Conservation (phyloP, 2,797 vertebrate species). For the Sparus aurata region DNA sequence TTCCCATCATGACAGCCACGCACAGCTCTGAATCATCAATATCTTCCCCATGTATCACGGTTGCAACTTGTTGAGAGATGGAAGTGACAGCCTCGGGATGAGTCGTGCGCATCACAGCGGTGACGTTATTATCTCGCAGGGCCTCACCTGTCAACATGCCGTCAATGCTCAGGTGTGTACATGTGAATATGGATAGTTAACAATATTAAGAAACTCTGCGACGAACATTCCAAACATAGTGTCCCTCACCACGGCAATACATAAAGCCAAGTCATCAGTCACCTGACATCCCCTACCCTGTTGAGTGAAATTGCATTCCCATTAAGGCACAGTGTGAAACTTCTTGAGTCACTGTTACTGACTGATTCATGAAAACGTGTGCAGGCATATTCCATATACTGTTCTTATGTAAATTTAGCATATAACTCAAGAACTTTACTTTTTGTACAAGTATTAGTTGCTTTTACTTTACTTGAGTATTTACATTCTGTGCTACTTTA, state of each 20-base stretch:
- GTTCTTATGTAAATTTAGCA: neutral
- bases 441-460: neutral
- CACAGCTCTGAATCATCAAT: constrained; percentile 69
- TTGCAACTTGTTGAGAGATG: constrained; percentile 64
- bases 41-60: constrained; percentile 60
- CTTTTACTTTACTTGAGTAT: neutral
- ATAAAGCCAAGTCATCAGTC: constrained; percentile 50
- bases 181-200: constrained; percentile 55
- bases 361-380: constrained; percentile 33
- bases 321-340: constrained; percentile 45
- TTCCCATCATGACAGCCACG: neutral
- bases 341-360: constrained; percentile 18
- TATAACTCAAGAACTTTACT: neutral
- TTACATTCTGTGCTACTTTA: neutral
- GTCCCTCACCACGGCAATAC: constrained; percentile 45
- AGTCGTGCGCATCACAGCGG: constrained; percentile 38
- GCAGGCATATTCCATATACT: neutral
- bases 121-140: constrained; percentile 55
- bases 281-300: constrained; percentile 57
- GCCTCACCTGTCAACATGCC: constrained; percentile 70
- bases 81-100: constrained; percentile 57
- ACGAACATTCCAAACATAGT: constrained; percentile 72
- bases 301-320: constrained; percentile 55
- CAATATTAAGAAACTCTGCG: constrained; percentile 43
- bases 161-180: constrained; percentile 61